Evolutionary conservation across 2,113 vertebrate species (phyloP).

Genomic region (Bothrops jararaca): DNA sequence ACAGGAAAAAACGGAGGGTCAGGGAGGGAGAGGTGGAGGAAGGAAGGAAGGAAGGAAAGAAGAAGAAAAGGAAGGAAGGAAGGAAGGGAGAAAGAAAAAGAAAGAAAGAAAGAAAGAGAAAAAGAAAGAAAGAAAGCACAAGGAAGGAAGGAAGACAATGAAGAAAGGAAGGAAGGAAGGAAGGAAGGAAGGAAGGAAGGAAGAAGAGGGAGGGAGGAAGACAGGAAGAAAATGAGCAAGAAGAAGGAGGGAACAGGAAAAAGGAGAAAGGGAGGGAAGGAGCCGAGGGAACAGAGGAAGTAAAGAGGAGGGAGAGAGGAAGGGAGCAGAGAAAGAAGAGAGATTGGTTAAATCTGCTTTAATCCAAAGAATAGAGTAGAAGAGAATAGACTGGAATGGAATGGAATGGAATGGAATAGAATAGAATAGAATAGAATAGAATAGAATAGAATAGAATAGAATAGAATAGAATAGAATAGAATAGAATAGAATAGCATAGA

Average conservation of each 20-base stretch:
- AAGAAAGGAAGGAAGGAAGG: too few relatives aligned
- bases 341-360: not conserved
- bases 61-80: not conserved
- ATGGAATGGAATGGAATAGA: too few relatives aligned
- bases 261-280: not conserved
- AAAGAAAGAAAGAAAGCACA: too few relatives aligned
- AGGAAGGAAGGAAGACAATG: not conserved
- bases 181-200: too few relatives aligned
- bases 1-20: too few relatives aligned
- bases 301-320: not conserved
- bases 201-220: accelerated
- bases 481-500: too few relatives aligned
- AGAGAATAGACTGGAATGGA: too few relatives aligned
- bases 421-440: too few relatives aligned
- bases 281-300: not conserved
- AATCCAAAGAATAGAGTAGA: not conserved
- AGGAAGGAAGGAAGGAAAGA: not conserved
- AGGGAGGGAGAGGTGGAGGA: too few relatives aligned
- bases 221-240: too few relatives aligned
- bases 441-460: too few relatives aligned
- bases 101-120: accelerated
- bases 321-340: not conserved
- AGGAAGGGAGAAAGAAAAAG: not conserved
- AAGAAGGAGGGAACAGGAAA: not conserved
- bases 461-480: too few relatives aligned